Evolutionary conservation across 1,140 invertebrate genomes (phyloP), one percentile per base, ranked within the genome.

Genomic region (Patella vulgata): DNA sequence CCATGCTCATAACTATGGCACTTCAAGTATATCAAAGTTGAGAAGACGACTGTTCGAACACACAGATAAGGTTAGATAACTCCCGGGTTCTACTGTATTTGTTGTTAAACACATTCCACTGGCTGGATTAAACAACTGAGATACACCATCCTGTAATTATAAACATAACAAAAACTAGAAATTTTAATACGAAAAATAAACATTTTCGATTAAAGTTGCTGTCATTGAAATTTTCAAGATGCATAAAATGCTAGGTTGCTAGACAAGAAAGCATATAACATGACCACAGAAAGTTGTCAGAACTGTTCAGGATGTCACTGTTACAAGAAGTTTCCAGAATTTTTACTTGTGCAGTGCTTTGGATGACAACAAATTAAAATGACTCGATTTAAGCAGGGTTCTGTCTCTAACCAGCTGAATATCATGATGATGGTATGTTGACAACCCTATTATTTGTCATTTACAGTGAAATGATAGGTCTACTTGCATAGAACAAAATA

Each of bases 91-190:
- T 28, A 56, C 21, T 19, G 48, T 55, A 12, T 56, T 58, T 11
- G 53, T 57, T 14, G 59, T 43, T 43, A 76, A 53, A 68, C 71
- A 76, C 52, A 71, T 64, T 12, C 68, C 74, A 55, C 59, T 67
- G 6, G 59, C 63, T n/a, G 68, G 63, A 43, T 73, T 75, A 14
- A 66, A 68, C 48, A 75, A 30, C 44, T 67, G 21, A 19, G 58
- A 62, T 1, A 58, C 44, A 14, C 63, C 62, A 59, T 39, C 54
- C 71, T 73, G 67, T 40, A 67, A 68, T 11, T 36, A 44, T 4
- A 63, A 28, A 33, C 14, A 51, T 0, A 47, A 17, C 31, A 43
- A 14, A 23, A 27, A 8, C 17, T 25, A n/a, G n/a, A 27, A n/a
- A 23, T 25, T 31, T 30, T n/a, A 52, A 19, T 28, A 3, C 9